phyloP scores from a whole-genome alignment of 2,888 invertebrate genomes.

The Cephus spinipes region DNA sequence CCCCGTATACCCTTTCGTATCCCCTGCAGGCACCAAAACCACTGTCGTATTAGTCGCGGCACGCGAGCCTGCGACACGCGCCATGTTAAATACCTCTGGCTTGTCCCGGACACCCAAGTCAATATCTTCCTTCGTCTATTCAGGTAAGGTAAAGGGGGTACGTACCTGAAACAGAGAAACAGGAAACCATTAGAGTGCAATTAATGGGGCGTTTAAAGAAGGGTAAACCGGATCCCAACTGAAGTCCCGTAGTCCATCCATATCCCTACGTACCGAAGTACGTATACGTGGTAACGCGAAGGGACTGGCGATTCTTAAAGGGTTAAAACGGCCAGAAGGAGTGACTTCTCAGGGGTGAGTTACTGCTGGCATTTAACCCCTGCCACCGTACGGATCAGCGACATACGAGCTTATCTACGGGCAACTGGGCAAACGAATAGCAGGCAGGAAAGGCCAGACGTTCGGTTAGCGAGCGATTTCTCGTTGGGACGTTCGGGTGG shows the following conservation, averaged over 20 bases:
- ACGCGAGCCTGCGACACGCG: background rate
- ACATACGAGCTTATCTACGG: slow-evolving; percentile 1
- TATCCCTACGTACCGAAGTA: background rate
- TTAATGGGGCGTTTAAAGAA: background rate
- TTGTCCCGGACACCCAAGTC: background rate
- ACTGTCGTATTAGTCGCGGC: background rate
- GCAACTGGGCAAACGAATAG: slow-evolving; percentile 5
- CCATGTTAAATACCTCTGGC: background rate
- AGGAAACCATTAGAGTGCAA: background rate
- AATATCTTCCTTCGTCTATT: background rate
- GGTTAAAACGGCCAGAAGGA: background rate
- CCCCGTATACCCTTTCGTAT: background rate
- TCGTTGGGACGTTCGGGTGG: slow-evolving; percentile 10
- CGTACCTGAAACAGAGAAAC: background rate
- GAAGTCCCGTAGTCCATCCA: background rate
- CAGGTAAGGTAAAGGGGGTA: background rate
- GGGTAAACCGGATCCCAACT: background rate
- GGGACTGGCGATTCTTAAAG: background rate
- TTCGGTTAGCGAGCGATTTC: slow-evolving; percentile 11
- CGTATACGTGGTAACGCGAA: background rate
- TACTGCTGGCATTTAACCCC: background rate
- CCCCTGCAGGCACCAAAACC: background rate
- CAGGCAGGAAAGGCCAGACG: background rate
- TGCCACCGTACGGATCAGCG: background rate
- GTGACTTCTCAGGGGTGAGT: background rate